A percentile compares a stretch with the other conserved stretches of the same genome.
Conservation (phyloP, 2,113 vertebrate genomes). For the Danio rerio region DNA sequence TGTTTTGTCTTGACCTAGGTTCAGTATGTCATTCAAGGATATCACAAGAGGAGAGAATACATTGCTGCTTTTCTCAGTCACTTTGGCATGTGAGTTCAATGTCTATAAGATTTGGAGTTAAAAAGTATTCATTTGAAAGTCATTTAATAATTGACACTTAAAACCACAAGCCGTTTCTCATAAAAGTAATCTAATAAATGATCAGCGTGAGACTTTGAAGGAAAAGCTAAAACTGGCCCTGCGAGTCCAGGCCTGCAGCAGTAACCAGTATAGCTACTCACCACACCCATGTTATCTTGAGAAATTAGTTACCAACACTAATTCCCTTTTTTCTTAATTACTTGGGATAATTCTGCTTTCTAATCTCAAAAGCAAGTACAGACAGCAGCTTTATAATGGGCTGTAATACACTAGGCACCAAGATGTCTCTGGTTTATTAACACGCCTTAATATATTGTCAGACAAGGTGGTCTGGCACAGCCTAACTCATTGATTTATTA, state of each 20-base stretch:
- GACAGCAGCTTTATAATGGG: background rate
- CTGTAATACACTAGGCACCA: slow-evolving; percentile 32
- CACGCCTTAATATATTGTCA: background rate
- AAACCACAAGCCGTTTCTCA: background rate
- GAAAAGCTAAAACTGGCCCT: background rate
- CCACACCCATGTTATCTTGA: slow-evolving; percentile 7
- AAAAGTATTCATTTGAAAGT: background rate
- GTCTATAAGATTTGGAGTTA: background rate
- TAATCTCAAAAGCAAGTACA: slow-evolving; percentile 28
- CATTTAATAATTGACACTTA: background rate
- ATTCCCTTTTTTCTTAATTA: slow-evolving; percentile 24
- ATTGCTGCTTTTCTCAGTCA: slow-evolving; percentile 98
- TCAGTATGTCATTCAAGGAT: slow-evolving; percentile 98
- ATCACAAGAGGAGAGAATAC: slow-evolving; percentile 97
- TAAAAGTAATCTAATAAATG: background rate
- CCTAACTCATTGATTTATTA: background rate
- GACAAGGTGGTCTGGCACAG: slow-evolving; percentile 10
- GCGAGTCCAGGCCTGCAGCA: background rate
- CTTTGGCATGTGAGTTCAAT: slow-evolving; percentile 91
- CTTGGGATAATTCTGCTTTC: slow-evolving; percentile 4
- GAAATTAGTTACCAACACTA: slow-evolving; percentile 19
- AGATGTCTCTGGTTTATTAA: slow-evolving; percentile 33
- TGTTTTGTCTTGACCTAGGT: slow-evolving; percentile 76
- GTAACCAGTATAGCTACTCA: background rate
- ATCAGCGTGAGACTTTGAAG: background rate